A percentile compares a stretch with the other conserved stretches of the same genome.
These are phyloP conservation scores for Mimas tiliae DNA, from an alignment of 2,888 invertebrate genomes.

Conservation along the genomic window DNA sequence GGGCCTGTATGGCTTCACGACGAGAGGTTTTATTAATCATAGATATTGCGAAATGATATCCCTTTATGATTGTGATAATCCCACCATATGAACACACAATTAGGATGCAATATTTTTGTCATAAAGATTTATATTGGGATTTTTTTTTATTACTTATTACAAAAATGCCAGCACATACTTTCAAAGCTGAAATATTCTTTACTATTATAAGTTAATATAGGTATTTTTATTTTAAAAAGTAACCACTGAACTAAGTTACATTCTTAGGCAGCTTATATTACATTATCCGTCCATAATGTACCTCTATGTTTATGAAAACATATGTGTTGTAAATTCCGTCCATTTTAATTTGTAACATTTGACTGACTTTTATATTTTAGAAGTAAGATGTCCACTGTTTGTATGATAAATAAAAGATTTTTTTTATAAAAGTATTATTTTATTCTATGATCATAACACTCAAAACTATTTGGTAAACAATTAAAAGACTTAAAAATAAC, in stretches of 20 bases:
- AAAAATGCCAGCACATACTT: too few species aligned
- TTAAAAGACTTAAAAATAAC: slow-evolving; percentile 61
- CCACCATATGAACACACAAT: too few species aligned
- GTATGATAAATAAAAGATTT: neutral
- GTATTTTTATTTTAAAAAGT: neutral
- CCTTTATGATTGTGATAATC: too few species aligned
- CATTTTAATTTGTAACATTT: slow-evolving; percentile 16
- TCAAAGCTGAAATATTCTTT: neutral
- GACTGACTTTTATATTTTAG: slow-evolving; percentile 23
- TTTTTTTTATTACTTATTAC: too few species aligned
- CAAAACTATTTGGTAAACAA: slow-evolving; percentile 61
- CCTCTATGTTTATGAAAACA: slow-evolving; percentile 36
- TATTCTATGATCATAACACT: slow-evolving; percentile 62
- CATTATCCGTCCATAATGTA: neutral
- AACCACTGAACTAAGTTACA: neutral
- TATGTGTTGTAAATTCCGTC: slow-evolving; percentile 21
- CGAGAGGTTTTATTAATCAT: too few species aligned
- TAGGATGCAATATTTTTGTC: too few species aligned
- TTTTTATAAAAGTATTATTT: slow-evolving; percentile 22
- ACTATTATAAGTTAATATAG: neutral
- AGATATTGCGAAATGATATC: too few species aligned
- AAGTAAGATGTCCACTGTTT: slow-evolving; percentile 13
- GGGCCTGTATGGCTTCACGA: too few species aligned
- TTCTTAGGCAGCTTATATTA: neutral
- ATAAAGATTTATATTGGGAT: too few species aligned